These are phyloP conservation scores for Cephus pulcher DNA, from an alignment of 2,888 invertebrate genomes.

Conservation along the genomic window DNA sequence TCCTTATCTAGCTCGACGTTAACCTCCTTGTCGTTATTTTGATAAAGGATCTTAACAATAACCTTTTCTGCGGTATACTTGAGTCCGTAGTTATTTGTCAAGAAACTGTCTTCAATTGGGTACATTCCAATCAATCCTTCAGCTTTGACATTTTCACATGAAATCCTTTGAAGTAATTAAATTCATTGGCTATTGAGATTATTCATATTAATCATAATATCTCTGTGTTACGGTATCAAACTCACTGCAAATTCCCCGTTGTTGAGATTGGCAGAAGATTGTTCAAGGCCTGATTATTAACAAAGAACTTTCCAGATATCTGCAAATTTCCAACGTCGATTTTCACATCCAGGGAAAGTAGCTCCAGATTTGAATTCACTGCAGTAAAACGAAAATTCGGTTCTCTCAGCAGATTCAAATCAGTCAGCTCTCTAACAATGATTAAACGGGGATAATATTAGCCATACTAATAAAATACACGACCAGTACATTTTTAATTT, in stretches of 20 bases:
- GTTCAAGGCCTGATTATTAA: conserved; percentile 56
- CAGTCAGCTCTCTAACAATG: conserved; percentile 8
- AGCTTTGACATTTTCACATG: conserved; percentile 70
- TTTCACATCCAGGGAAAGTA: conserved; percentile 11
- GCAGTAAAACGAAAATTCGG: conserved; percentile 16
- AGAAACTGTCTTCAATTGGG: conserved; percentile 70
- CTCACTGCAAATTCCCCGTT: conserved; percentile 59
- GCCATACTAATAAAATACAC: not conserved
- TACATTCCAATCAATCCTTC: conserved; percentile 71
- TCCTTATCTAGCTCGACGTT: conserved; percentile 50
- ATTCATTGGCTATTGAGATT: conserved; percentile 9
- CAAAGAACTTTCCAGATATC: conserved; percentile 58
- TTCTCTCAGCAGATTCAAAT: conserved; percentile 17
- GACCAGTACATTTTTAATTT: not conserved
- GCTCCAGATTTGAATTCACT: conserved; percentile 11
- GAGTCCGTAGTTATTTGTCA: conserved; percentile 71
- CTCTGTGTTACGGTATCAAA: not conserved
- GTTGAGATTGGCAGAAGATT: conserved; percentile 57
- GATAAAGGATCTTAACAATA: conserved; percentile 63
- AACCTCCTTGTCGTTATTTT: conserved; percentile 44
- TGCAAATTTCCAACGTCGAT: conserved; percentile 49
- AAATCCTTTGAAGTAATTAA: conserved; percentile 60
- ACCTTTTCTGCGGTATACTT: conserved; percentile 70
- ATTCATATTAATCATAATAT: not conserved
- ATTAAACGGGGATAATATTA: not conserved